Base-by-base conservation (phyloP, 2,113 vertebrate species). In the Axis porcinus region DNA sequence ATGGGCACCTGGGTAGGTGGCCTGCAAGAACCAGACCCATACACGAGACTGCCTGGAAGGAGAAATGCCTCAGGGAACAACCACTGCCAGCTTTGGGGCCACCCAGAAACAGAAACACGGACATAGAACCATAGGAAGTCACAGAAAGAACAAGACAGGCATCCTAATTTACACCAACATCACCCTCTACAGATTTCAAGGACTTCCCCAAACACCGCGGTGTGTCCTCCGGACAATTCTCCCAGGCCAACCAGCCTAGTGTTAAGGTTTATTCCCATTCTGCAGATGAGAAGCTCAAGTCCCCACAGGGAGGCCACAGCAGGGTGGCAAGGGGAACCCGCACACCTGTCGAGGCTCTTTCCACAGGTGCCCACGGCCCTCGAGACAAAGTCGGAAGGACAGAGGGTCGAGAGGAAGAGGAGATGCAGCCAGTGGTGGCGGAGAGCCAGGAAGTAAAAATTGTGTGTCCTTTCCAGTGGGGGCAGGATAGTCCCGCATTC, bases 391-490 rank as follows among this genome's bases (percentile, higher is more conserved):
- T 50, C 36, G 28, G 43, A 36, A 33, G 57, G 54, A 55, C 8
- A 14, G 52, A 30, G 70, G n/a, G 83, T 36, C 19, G 7, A 30
- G 47, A 28, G 16, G 43, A 84, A 12, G 45, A 54, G 25, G 36
- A 36, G 45, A 4, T 0, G 1, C 3, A 25, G 86, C 30, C 43
- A 5, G 25, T 19, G 25, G 8, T 0, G 0, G 79, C 0, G 13
- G 27, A 55, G 19, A 28, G 67, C 21, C 36, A 2, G 14, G 9
- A 30, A 14, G 25, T 14, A 13, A 28, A 23, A 58, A 47, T 1
- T 8, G 6, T 25, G 21, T 55, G 30, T 9, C 6, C 79, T 12
- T 33, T 25, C 47, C 54, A 2, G 10, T 15, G 36, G 17, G 23
- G 14, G 9, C 43, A 6, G 13, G 36, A 21, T 23, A 19, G n/a